phyloP scores from a whole-genome alignment of 2,113 vertebrate genomes.

The Heptranchias perlo region DNA sequence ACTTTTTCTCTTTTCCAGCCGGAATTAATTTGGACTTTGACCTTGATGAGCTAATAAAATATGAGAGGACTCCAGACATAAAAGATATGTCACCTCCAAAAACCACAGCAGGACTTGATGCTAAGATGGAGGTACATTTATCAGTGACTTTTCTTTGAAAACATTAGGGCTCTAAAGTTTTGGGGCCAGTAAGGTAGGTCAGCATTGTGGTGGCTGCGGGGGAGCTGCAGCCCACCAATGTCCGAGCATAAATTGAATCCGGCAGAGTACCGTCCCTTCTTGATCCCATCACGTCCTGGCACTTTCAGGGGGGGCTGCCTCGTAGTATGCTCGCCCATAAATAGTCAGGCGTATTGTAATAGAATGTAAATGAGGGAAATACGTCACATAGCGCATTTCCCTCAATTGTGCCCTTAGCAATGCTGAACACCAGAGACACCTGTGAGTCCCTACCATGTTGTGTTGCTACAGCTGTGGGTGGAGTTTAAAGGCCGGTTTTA shows the following conservation, averaged over 20 bases:
- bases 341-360: too few species aligned
- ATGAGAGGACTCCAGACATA: not conserved
- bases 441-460: not conserved
- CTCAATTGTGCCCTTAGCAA: not conserved
- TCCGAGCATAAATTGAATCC: not conserved
- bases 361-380: too few species aligned
- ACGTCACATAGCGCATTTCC: not conserved
- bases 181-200: not conserved
- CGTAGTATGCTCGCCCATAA: too few species aligned
- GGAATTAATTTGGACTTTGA: conserved; percentile 31
- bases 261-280: too few species aligned
- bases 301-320: not conserved
- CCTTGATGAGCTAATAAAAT: conserved; percentile 41
- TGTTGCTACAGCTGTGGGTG: too few species aligned
- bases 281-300: not conserved
- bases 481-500: not conserved
- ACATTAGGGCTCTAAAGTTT: not conserved
- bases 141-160: not conserved
- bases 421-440: not conserved
- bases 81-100: conserved; percentile 39
- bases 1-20: not conserved
- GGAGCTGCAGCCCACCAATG: not conserved
- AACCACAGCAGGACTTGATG: not conserved
- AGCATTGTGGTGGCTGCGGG: not conserved
- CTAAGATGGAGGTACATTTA: not conserved